phyloP scores from a whole-genome alignment of 2,113 vertebrate species.

The Gnathonemus echidnorhynchus region DNA sequence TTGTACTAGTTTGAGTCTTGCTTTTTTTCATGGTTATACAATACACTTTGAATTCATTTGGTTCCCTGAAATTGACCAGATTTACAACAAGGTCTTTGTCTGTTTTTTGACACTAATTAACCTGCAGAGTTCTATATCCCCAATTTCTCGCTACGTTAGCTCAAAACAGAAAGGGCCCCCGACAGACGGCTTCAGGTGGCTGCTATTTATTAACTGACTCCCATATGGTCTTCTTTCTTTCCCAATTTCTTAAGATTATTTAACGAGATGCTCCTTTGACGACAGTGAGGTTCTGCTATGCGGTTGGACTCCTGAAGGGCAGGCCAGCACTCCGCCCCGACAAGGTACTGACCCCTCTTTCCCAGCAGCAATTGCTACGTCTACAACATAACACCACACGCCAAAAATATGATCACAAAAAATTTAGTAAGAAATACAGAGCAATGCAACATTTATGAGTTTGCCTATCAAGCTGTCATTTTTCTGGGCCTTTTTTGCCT shows the following conservation, averaged over 20 bases:
- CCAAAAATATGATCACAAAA: neutral
- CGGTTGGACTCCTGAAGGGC: constrained; percentile 61
- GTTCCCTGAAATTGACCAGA: neutral
- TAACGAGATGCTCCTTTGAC: constrained; percentile 65
- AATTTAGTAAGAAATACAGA: neutral
- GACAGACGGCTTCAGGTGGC: neutral
- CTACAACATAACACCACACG: neutral
- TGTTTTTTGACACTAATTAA: constrained; percentile 8
- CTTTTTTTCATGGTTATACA: neutral
- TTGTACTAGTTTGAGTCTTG: neutral
- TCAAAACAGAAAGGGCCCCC: neutral
- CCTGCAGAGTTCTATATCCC: constrained; percentile 1
- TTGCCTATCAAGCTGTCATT: constrained; percentile 16
- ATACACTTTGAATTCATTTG: neutral
- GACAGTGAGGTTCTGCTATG: constrained; percentile 55
- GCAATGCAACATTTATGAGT: constrained; percentile 5
- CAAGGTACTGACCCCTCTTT: constrained; percentile 51
- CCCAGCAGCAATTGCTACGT: neutral
- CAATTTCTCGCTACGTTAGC: constrained; percentile 30
- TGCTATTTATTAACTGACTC: neutral
- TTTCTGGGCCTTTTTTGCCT: neutral
- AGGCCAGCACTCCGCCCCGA: constrained; percentile 48
- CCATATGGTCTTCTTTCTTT: neutral
- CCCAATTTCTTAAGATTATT: constrained; percentile 54
- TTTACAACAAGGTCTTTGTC: constrained; percentile 15